phyloP scores from a whole-genome alignment of 1,140 invertebrate species.

The Drosophila azteca region DNA sequence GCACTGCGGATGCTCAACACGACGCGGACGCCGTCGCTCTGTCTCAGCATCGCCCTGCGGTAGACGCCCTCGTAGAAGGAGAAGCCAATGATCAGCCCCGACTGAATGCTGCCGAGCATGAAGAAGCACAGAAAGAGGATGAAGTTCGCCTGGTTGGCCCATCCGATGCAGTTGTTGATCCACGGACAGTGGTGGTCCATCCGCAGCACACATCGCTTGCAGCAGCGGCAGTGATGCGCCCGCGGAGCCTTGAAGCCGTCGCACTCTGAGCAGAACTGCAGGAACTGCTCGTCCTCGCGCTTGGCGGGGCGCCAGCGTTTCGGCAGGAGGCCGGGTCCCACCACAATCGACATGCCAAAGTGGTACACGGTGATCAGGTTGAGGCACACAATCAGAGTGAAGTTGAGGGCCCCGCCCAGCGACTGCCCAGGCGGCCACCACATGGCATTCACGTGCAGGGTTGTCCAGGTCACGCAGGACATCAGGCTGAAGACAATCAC shows the following conservation, averaged over 20 bases:
- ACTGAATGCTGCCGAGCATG: slow-evolving; percentile 93
- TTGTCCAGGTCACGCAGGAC: not conserved
- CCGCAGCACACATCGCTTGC: slow-evolving; percentile 95
- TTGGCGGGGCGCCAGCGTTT: slow-evolving; percentile 24
- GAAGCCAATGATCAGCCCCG: slow-evolving; percentile 89
- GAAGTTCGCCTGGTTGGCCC: slow-evolving; percentile 95
- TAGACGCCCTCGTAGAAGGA: slow-evolving; percentile 88
- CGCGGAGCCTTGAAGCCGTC: slow-evolving; percentile 96
- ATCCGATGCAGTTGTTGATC: slow-evolving; percentile 89
- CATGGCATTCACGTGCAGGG: slow-evolving; percentile 30
- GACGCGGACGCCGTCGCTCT: slow-evolving; percentile 84
- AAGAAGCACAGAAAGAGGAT: slow-evolving; percentile 94
- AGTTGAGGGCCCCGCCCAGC: slow-evolving; percentile 1
- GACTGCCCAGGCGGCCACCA: slow-evolving; percentile 35
- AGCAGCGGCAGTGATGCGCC: slow-evolving; percentile 98
- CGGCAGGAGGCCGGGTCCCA: slow-evolving; percentile 51
- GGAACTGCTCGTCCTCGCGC: slow-evolving; percentile 57
- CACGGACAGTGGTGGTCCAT: slow-evolving; percentile 97
- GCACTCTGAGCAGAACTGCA: slow-evolving; percentile 95
- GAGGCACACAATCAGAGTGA: slow-evolving; percentile 18
- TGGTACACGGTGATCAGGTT: slow-evolving; percentile 26
- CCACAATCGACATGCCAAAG: slow-evolving; percentile 31
- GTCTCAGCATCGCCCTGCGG: slow-evolving; percentile 64
- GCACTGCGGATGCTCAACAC: slow-evolving; percentile 86
- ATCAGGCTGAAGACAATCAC: not conserved